Evolutionary conservation across 1,140 invertebrate genomes (phyloP), one percentile per base, ranked within the genome.

Genomic region (Anthonomus grandis): DNA sequence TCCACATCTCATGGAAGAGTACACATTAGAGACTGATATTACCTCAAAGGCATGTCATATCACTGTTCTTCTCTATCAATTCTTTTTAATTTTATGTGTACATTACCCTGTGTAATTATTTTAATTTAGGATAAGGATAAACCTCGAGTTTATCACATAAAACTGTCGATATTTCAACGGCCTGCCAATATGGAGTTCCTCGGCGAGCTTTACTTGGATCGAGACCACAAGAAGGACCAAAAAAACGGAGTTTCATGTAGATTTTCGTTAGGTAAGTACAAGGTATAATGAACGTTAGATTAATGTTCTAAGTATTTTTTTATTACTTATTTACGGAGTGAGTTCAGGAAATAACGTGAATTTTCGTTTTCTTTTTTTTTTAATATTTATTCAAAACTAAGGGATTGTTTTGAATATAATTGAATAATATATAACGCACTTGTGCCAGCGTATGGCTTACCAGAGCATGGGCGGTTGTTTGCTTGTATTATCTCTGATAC

Each of bases 131-230:
- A 31, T 25, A 17, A 41, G 41, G 78, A 74, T 6, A 75, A 75
- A 3, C 76, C 77, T 0, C 79, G 86, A 17, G 81, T 90, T 60
- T 89, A 91, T 75, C 85, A 91, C 72, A 91, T 92, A 66, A 90
- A 89, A 70, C 78, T 95, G 25, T 88, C 87, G 34, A 91, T 95
- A 69, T 76, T 88, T 51, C 90, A 93, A 75, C 79, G 91, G 71
- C 88, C 86, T 64, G 86, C 88, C 37, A 91, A 91, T 75, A 89
- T 89, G 52, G 87, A 91, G 72, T 95, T 89, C 75, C 77, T 93
- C 47, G 92, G 92, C 24, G 89, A 94, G 71, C 78, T 95, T 37
- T 95, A 94, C 74, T 85, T 95, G 23, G 91, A 95, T 74, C 83
- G 89, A 59, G 89, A 93, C 75, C 86, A 83, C 76, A 90, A 84